Conservation (phyloP, 2,888 invertebrate genomes). For the Resseliella maxima region DNA sequence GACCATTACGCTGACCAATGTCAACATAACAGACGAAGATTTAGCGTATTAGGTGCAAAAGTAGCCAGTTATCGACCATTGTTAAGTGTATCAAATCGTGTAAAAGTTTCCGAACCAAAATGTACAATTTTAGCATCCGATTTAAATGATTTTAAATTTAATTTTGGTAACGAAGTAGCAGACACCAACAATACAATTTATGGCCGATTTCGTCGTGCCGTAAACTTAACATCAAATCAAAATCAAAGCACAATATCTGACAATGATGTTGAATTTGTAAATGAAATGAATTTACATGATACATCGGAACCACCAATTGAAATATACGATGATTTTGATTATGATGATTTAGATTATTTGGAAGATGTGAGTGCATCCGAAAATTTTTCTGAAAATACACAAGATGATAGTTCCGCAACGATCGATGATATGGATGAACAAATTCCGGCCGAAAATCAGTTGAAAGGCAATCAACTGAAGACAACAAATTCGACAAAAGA, state of each 20-base stretch:
- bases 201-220: background rate
- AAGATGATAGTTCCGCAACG: background rate
- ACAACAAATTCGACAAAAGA: background rate
- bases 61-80: background rate
- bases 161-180: background rate
- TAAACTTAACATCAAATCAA: background rate
- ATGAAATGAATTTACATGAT: background rate
- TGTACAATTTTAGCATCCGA: background rate
- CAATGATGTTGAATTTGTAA: background rate
- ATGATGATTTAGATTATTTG: background rate
- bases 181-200: background rate
- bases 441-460: background rate
- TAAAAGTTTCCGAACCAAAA: background rate
- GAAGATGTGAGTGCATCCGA: background rate
- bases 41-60: no score
- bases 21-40: background rate
- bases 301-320: background rate
- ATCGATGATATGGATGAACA: background rate
- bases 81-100: background rate
- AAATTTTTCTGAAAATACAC: background rate
- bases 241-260: background rate
- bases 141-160: background rate
- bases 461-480: background rate
- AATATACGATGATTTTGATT: background rate
- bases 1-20: constrained; percentile 69